Conservation (phyloP, 2,888 invertebrate genomes). For the Phlogophora meticulosa region DNA sequence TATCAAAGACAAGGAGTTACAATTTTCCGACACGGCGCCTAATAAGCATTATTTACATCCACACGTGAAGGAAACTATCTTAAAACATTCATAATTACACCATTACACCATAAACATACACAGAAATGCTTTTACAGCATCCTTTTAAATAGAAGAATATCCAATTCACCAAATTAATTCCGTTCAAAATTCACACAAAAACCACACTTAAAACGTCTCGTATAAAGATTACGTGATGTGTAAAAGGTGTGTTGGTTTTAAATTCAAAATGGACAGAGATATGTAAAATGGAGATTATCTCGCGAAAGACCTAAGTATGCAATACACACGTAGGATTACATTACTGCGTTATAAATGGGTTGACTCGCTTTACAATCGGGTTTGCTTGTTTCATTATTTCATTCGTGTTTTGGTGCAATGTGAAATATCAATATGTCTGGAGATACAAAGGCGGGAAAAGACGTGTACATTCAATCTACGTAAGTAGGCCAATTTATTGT, state of each 20-base stretch:
- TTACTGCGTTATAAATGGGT: constrained; percentile 60
- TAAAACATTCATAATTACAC: constrained; percentile 29
- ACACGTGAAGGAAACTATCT: constrained; percentile 20
- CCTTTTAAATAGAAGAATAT: constrained; percentile 27
- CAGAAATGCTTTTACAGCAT: constrained; percentile 13
- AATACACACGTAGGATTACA: constrained; percentile 66
- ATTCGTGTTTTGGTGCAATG: background rate
- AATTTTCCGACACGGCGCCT: background rate
- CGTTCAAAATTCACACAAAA: background rate
- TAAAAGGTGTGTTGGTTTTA: constrained; percentile 56
- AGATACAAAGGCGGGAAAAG: background rate
- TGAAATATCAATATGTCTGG: background rate
- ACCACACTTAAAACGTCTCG: accelerated
- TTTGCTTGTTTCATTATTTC: constrained; percentile 14
- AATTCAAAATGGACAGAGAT: constrained; percentile 63
- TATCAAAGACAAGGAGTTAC: constrained; percentile 13
- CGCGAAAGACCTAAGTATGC: constrained; percentile 71
- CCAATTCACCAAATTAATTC: constrained; percentile 19
- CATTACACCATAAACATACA: constrained; percentile 39
- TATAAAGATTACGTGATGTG: constrained; percentile 9
- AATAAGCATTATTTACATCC: constrained; percentile 29
- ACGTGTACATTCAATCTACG: too few relatives aligned
- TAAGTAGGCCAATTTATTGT: too few relatives aligned
- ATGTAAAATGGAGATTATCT: constrained; percentile 75
- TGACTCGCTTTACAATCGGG: constrained; percentile 16